Evolutionary conservation across 2,113 vertebrate species (phyloP).

Genomic region (Siniperca chuatsi): DNA sequence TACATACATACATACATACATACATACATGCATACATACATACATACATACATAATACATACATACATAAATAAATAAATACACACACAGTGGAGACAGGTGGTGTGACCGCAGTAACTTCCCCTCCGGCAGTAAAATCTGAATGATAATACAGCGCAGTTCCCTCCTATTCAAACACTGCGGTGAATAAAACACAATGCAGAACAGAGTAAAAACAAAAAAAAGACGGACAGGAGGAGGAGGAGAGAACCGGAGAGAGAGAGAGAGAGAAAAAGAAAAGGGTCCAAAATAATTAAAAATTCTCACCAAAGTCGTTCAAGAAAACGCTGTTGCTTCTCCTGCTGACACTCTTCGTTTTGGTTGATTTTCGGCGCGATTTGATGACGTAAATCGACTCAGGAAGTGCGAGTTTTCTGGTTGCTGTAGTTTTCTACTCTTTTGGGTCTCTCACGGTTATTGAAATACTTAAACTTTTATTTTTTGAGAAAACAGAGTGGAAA

Average conservation of each 20-base stretch:
- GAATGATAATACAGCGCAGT: conserved; percentile 69
- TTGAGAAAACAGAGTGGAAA: background rate
- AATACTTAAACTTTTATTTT: background rate
- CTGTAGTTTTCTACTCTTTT: conserved; percentile 50
- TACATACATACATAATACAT: conserved; percentile 17
- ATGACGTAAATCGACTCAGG: conserved; percentile 33
- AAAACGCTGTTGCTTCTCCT: fast-evolving
- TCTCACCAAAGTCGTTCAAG: conserved; percentile 39
- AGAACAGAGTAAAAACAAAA: background rate
- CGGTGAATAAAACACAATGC: conserved; percentile 43
- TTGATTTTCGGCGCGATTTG: conserved; percentile 29
- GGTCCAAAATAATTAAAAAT: background rate
- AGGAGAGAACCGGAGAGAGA: background rate
- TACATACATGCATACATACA: conserved; percentile 13
- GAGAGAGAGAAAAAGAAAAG: background rate
- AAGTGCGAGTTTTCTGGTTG: background rate
- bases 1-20: conserved; percentile 5
- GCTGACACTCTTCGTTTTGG: background rate
- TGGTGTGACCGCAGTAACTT: conserved; percentile 76
- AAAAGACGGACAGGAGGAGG: background rate
- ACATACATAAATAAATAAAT: no score
- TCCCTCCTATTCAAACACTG: conserved; percentile 77
- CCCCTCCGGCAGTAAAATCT: conserved; percentile 73
- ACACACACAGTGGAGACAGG: conserved; percentile 53
- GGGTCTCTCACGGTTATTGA: fast-evolving